Conservation (phyloP, 2,797 vertebrate species). For the Limosa lapponica region DNA sequence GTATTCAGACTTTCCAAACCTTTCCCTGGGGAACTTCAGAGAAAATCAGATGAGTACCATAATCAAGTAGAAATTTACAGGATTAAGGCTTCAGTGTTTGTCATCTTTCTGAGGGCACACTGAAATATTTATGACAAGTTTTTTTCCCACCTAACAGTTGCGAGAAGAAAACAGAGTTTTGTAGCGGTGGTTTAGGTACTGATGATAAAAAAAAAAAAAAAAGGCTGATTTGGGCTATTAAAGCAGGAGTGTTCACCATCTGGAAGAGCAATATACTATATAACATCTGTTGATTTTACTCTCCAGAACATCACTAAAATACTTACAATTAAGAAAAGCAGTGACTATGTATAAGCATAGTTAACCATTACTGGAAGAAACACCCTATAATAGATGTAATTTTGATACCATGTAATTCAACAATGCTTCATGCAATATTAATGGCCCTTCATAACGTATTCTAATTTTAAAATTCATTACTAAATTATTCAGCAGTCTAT, state of each 20-base stretch:
- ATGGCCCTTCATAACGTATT: conserved; percentile 51
- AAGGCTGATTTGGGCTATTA: conserved; percentile 9
- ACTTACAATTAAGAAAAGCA: conserved; percentile 4
- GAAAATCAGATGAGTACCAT: background rate
- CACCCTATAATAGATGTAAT: conserved; percentile 24
- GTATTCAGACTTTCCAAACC: background rate
- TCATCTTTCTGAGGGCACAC: background rate
- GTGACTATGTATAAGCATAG: conserved; percentile 3
- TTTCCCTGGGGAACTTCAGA: background rate
- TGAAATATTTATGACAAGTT: background rate
- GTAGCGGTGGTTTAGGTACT: background rate
- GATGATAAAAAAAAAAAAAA: background rate
- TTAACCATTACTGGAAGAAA: conserved; percentile 36
- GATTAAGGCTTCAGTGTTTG: background rate
- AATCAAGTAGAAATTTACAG: background rate
- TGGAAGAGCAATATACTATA: conserved; percentile 21
- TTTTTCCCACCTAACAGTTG: background rate
- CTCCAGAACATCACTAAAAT: conserved; percentile 12
- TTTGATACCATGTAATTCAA: conserved; percentile 62
- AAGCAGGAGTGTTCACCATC: conserved; percentile 2
- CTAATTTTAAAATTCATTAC: conserved; percentile 73
- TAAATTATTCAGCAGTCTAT: conserved; percentile 77
- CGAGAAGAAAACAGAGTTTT: background rate
- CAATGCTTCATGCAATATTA: conserved; percentile 73
- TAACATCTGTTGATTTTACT: conserved; percentile 43